phyloP scores from a whole-genome alignment of 1,140 invertebrate species.

The Drosophila ohnishii region DNA sequence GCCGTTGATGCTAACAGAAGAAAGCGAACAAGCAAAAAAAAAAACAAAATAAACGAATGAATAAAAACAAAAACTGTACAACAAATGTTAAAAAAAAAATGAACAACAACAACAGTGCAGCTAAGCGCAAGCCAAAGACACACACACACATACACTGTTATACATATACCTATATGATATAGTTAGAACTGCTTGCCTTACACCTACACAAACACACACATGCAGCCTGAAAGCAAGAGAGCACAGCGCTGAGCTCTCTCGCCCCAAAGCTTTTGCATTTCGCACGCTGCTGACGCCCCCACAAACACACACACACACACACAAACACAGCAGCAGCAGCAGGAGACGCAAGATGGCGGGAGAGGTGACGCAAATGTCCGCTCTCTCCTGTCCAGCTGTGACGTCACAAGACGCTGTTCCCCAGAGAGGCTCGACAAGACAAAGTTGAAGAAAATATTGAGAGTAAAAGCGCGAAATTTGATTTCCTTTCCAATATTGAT shows the following conservation, averaged over 20 bases:
- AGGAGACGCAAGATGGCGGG: not conserved
- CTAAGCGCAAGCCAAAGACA: constrained; percentile 44
- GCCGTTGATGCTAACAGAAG: constrained; percentile 82
- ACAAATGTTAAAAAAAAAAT: constrained; percentile 40
- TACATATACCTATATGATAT: constrained; percentile 7
- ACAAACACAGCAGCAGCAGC: constrained; percentile 1
- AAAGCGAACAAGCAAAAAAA: constrained; percentile 60
- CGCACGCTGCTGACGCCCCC: constrained; percentile 27
- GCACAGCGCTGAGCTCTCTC: constrained; percentile 18
- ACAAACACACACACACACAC: not conserved
- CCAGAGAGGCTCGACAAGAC: constrained; percentile 29
- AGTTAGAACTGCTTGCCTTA: constrained; percentile 15
- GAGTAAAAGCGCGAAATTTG: constrained; percentile 18
- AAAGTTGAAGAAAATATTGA: constrained; percentile 8
- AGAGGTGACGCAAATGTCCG: constrained; percentile 10
- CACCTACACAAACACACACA: constrained; percentile 12
- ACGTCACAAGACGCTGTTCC: constrained; percentile 25
- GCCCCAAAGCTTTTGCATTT: constrained; percentile 31
- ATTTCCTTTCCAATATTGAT: constrained; percentile 16
- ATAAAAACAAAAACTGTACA: constrained; percentile 45
- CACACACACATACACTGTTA: constrained; percentile 32
- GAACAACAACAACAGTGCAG: constrained; percentile 43
- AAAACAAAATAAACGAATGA: constrained; percentile 17
- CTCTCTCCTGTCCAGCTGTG: constrained; percentile 18
- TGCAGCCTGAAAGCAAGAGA: constrained; percentile 30